Evolutionary conservation across 1,140 invertebrate species (phyloP), one percentile per base, ranked within the genome.

Genomic region (Reticulitermes speratus): DNA sequence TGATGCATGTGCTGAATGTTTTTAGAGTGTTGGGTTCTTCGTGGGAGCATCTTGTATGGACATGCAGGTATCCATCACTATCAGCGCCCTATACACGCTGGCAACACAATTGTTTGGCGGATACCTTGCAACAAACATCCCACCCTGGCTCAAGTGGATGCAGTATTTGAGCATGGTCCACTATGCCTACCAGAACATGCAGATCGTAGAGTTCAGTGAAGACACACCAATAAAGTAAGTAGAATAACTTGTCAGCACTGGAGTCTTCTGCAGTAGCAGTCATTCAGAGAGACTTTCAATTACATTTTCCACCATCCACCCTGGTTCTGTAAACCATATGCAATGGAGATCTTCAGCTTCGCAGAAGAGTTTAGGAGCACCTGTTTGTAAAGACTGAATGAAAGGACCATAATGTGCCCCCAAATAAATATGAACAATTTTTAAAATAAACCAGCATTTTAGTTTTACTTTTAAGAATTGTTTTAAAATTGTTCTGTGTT

Each of bases 181-280:
- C 90, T 97, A 97, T 90, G 96, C 96, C 84, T 97, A 96, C 90
- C 95, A 96, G 89, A 96, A 96, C 90, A 96, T 97, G 95, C 95
- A 97, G 90, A 95, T 96, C 87, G 92, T 97, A 19, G 96, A 97
- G 90, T 97, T 97, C 89, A 93, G 93, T 86, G 93, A 95, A 89
- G 96, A 95, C 88, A 91, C 93, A 83, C 93, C 93, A 69, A 94
- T 97, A 84, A 90, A 90, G 95, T 97, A 92, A 94, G 93, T 92
- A 55, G 8, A 75, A 55, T 55, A 55, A 48, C 7, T 48, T 48
- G 32, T 85, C 48, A 32, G 2, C 32, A 75, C 14, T 30, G 30
- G 23, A 25, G 23, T 75, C 65, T 25, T 30, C 69, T 75, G 69
- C 23, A 25, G 14, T 25, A 16, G 8, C 14, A 1, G 8, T 75